Evolutionary conservation across 2,113 vertebrate species (phyloP), one percentile per base, ranked within the genome.

Genomic region (Psammodynastes pulverulentus): DNA sequence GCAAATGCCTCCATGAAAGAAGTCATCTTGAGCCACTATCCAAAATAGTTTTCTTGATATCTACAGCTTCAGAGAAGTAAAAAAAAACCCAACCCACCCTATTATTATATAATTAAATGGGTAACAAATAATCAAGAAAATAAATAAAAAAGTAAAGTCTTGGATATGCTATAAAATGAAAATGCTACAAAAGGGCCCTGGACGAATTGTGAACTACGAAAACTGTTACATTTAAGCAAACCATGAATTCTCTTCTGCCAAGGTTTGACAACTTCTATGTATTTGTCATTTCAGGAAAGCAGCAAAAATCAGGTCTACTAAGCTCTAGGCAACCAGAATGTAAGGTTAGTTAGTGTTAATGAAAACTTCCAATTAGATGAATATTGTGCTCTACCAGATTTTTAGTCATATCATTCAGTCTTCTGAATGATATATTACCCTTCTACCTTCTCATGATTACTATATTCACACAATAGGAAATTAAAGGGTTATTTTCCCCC

Each of bases 21-120:
- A 92, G 45, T 1, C 3, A 34, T 48, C 46, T 53, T 9, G 1
- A 93, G 54, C 4, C 9, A 5, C 90, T 46, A 34, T 84, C 15
- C 26, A n/a, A 29, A 58, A 94, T 24, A 92, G 9, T 93, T 96
- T 79, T 96, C 17, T 34, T 91, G n/a, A 8, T 23, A 91, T 19
- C 17, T 34, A 84, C 26, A 2, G 19, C 23, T 94, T 94, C 84
- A 90, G 67, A 52, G 29, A 26, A 93, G 39, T 39, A 15, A 34
- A 34, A 72, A 72, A 67, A 67, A 58, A 62, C n/a, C n/a, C n/a
- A n/a, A 15, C 13, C 12, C n/a, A 0, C 29, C 1, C 12, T 79
- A 19, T 39, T 39, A 39, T 21, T 39, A 39, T 79, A 79, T 79
- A 79, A 39, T 39, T 79, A 72, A 72, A 34, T 34, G 34, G 6